A percentile compares a stretch with the other conserved stretches of the same genome.
Evolutionary conservation across 2,797 vertebrate genomes (phyloP).

Genomic region (Carduelis carduelis): DNA sequence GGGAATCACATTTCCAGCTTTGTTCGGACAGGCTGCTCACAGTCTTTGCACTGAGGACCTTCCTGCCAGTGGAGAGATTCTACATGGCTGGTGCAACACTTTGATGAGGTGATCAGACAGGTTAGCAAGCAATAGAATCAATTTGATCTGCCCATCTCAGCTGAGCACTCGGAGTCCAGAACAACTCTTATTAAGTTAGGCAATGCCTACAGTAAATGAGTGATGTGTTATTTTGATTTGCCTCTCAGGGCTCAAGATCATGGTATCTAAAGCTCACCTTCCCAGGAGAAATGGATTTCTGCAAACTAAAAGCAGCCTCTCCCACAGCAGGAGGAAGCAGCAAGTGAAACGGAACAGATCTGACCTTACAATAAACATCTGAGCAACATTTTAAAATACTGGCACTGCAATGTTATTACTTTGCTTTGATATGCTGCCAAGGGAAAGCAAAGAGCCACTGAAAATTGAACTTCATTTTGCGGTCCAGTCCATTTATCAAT

Average conservation of each 20-base stretch:
- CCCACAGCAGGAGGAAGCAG: neutral
- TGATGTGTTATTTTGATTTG: neutral
- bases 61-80: neutral
- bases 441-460: neutral
- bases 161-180: accelerated
- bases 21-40: neutral
- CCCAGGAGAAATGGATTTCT: neutral
- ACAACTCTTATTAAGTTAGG: neutral
- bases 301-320: neutral
- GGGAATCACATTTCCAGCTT: accelerated
- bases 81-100: neutral
- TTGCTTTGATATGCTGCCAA: slow-evolving; percentile 47
- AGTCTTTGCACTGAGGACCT: neutral
- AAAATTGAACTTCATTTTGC: slow-evolving; percentile 19
- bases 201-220: neutral
- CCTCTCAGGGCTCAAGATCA: neutral
- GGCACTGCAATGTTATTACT: neutral
- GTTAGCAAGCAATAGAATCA: neutral
- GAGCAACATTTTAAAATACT: slow-evolving; percentile 34
- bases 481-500: neutral
- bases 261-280: slow-evolving; percentile 9
- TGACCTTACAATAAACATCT: slow-evolving; percentile 28
- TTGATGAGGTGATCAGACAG: neutral
- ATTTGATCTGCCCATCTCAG: neutral
- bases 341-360: slow-evolving; percentile 15